Base-by-base conservation (phyloP, 2,888 invertebrate species). In the Rhamnusium bicolor region DNA sequence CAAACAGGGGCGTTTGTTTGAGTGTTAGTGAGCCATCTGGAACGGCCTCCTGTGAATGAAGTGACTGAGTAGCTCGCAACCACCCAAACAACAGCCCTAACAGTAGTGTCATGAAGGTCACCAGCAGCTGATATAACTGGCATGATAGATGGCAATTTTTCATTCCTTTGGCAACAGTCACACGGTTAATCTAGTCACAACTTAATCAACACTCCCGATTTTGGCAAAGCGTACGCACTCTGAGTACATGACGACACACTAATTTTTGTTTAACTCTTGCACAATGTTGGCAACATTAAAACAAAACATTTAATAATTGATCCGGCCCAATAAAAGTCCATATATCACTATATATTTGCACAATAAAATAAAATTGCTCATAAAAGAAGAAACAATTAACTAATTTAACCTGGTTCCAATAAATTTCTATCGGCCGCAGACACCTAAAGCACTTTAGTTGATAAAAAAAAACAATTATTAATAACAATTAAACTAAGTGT, bases 331-430 rank as follows among this genome's bases (percentile, higher is more conserved):
- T 24, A 21, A 65, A 58, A 32, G 65, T 65, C 32, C 62, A 62
- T 32, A 63, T 32, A 53, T 53, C 51, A 65, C 63, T 65, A 51
- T 40, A 77, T 79, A 80, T 80, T 80, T 81, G 81, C 79, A 80
- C 80, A 76, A 61, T 72, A 79, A 77, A 79, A 73, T 79, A 76
- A 78, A 78, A 76, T 73, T 77, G 76, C 78, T 80, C 73, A 69
- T 77, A 66, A 77, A 73, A 71, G 69, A 58, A 77, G 67, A 54
- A 77, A 79, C 60, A 65, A 69, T 56, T 68, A 78, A 81, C 72
- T 77, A 78, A 78, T 75, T 76, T 78, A 79, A 79, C 77, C 74
- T 75, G 75, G 73, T 77, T 80, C 78, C 77, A 77, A 70, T 74
- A 74, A 70, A 65, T 65, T 69, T 67, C 71, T 65, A 65, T 65